A percentile compares a stretch with the other conserved stretches of the same genome.
These are phyloP conservation scores for Petrocephalus schoutedeni DNA, from an alignment of 2,797 vertebrate species.

Conservation along the genomic window DNA sequence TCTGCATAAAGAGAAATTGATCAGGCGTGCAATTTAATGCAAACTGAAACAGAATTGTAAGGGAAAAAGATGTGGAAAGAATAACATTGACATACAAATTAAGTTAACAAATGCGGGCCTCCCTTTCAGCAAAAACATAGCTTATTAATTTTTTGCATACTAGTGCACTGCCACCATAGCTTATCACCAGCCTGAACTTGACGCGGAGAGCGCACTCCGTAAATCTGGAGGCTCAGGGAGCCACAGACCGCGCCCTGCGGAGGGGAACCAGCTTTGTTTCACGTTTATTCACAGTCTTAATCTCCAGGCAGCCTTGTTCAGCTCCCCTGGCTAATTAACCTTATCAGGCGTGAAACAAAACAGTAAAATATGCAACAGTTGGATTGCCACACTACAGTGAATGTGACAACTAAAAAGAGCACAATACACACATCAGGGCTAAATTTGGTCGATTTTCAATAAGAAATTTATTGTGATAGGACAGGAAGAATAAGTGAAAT, in stretches of 20 bases:
- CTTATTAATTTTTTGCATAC: not conserved
- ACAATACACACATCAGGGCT: not conserved
- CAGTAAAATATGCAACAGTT: not conserved
- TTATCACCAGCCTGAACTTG: not conserved
- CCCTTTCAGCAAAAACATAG: not conserved
- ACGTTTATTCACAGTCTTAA: not conserved
- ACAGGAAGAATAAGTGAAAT: not conserved
- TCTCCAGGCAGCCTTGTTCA: not conserved
- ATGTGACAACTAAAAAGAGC: not conserved
- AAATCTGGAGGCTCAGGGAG: not conserved
- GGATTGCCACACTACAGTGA: not conserved
- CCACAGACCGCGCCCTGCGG: no score
- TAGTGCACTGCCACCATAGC: not conserved
- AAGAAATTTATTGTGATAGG: not conserved
- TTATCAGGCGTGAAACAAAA: not conserved
- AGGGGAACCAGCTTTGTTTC: not conserved
- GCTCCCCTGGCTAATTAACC: not conserved
- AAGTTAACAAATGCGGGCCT: not conserved
- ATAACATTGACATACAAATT: not conserved
- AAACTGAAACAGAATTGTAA: not conserved
- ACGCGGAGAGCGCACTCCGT: not conserved
- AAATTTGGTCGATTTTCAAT: not conserved
- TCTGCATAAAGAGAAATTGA: not conserved
- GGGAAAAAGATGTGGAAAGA: not conserved
- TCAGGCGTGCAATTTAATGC: not conserved